phyloP scores from a whole-genome alignment of 2,113 vertebrate species.

The Sakesphorus luctuosus region DNA sequence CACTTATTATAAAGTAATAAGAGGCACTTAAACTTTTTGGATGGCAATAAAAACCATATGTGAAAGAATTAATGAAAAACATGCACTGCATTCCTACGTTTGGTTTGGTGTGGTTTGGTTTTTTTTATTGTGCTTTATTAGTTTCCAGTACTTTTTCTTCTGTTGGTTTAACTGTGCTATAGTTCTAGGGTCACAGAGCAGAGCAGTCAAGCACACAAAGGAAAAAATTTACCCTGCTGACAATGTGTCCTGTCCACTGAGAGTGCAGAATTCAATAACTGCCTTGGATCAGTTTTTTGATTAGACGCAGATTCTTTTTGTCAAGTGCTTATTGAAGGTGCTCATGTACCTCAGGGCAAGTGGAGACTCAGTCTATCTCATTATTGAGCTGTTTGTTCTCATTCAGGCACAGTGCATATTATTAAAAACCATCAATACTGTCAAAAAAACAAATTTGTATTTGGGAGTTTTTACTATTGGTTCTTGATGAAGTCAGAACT shows the following conservation, averaged over 20 bases:
- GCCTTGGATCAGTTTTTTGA: neutral
- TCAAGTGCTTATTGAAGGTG: neutral
- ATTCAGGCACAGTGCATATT: neutral
- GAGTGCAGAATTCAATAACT: neutral
- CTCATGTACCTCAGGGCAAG: neutral
- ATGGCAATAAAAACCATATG: slow-evolving; percentile 46
- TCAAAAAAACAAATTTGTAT: neutral
- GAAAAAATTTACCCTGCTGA: slow-evolving; percentile 3
- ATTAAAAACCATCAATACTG: neutral
- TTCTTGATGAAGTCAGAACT: neutral
- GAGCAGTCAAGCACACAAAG: neutral
- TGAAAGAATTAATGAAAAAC: slow-evolving; percentile 50
- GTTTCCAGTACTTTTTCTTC: slow-evolving; percentile 28
- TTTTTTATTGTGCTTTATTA: neutral
- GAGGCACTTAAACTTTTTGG: neutral
- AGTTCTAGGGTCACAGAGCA: neutral
- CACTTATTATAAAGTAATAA: slow-evolving; percentile 29
- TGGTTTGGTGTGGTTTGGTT: neutral
- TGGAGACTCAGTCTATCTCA: neutral
- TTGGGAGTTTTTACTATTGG: neutral
- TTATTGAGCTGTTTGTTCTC: neutral
- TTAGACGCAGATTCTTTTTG: neutral
- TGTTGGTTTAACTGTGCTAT: neutral
- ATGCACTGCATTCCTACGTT: slow-evolving; percentile 5
- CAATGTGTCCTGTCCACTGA: neutral